Base-by-base conservation (phyloP, 2,888 invertebrate species). In the Priocnemis perturbator region DNA sequence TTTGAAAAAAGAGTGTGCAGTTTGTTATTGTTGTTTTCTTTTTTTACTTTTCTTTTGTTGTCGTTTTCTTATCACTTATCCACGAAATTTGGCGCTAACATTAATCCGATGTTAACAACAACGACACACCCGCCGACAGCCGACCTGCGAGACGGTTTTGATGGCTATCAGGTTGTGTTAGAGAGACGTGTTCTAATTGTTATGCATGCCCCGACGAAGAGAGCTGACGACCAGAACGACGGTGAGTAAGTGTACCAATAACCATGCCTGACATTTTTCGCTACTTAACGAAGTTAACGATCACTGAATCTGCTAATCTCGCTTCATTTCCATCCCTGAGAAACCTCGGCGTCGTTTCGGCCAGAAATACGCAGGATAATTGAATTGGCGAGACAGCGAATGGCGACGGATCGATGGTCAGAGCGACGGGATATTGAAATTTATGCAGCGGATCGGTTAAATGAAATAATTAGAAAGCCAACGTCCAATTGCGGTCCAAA, bases 1-100 rank as follows among this genome's bases (percentile, higher is more conserved):
- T 87, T 87, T 85, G 83, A 87, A 83, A 82, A 84, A 81, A 71
- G 58, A 79, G 74, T 79, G 71, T 77, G 69, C 77, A 79, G 83
- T 82, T 76, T 81, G 81, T 73, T 77, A 62, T 75, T 76, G 78
- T 72, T 79, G n/a, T 77, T 71, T 73, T 15, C 56, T 47, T 45
- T 14, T 65, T 48, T n/a, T 44, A n/a, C 11, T 21, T 30, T 37
- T 37, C 37, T 37, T 37, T 7, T 1, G 37, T 37, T 30, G 9
- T 45, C 57, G 50, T 57, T 21, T 44, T 57, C 60, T 23, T 17
- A 52, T 53, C 44, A 71, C 47, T 56, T n/a, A n/a, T 37, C 45
- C 44, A 23, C 30, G 61, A 52, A 4, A 1, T 65, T 62, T 47
- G 55, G 20, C 58, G 57, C 61, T 67, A 64, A 47, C 53, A 69